These are phyloP conservation scores for Cheiracanthium punctorium DNA, from an alignment of 2,888 invertebrate genomes.

Conservation along the genomic window DNA sequence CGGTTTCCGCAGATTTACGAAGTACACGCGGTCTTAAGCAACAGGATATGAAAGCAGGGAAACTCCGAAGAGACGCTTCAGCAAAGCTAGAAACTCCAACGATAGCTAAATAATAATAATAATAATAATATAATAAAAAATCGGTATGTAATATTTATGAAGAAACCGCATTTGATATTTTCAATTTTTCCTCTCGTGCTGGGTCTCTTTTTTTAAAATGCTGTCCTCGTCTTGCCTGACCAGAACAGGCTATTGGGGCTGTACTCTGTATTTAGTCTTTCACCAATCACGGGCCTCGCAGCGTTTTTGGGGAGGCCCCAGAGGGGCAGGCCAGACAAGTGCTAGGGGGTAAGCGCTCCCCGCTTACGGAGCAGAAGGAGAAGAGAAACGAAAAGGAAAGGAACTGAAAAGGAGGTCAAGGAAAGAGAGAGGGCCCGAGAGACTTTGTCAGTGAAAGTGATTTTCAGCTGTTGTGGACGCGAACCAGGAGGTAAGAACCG, in stretches of 20 bases:
- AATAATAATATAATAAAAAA: too few species aligned
- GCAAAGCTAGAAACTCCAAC: too few species aligned
- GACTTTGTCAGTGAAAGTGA: not conserved
- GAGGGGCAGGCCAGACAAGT: not conserved
- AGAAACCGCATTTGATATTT: not conserved
- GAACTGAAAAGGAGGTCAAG: not conserved
- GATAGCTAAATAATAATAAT: too few species aligned
- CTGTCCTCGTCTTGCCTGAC: not conserved
- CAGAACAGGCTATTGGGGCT: not conserved
- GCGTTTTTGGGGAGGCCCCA: not conserved
- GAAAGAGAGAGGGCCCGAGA: not conserved
- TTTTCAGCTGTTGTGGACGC: not conserved
- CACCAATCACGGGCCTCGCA: not conserved
- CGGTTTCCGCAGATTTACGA: too few species aligned
- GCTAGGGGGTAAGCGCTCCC: not conserved
- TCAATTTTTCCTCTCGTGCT: not conserved
- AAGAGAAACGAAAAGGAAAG: not conserved
- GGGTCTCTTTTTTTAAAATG: not conserved
- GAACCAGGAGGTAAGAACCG: not conserved
- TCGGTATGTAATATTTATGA: too few species aligned
- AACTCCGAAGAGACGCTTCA: too few species aligned
- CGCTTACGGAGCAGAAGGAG: not conserved
- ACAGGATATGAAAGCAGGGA: too few species aligned
- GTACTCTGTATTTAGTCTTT: not conserved
- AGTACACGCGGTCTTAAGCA: too few species aligned